These are phyloP conservation scores for Lymantria monacha DNA, from an alignment of 2,888 invertebrate species.

Conservation along the genomic window DNA sequence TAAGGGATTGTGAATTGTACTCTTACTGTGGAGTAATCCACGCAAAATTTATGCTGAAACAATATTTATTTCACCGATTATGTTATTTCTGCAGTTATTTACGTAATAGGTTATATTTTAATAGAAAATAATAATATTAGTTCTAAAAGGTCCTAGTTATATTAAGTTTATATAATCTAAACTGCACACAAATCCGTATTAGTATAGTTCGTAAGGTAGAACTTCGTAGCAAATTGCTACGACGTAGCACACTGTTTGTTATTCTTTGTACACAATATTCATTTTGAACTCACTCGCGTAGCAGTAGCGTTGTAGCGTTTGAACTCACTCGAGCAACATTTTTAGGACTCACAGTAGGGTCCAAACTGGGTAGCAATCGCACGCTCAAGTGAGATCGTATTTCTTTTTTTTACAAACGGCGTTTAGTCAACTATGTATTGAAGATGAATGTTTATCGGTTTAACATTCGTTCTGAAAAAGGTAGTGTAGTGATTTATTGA, in stretches of 20 bases:
- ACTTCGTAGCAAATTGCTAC: constrained; percentile 35
- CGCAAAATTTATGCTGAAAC: no score
- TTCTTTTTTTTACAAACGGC: constrained; percentile 55
- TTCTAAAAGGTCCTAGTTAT: no score
- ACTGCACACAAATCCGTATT: constrained; percentile 34
- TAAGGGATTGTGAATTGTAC: no score
- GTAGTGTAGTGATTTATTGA: constrained; percentile 49
- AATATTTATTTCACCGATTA: no score
- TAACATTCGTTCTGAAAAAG: constrained; percentile 51
- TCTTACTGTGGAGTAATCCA: no score
- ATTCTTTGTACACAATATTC: constrained; percentile 10
- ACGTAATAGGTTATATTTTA: no score
- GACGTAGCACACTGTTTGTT: constrained; percentile 23
- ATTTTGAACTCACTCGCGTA: constrained; percentile 22
- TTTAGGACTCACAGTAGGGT: constrained; percentile 20
- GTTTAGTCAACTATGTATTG: constrained; percentile 65
- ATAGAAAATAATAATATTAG: no score
- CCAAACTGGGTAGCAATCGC: constrained; percentile 44
- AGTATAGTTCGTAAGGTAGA: constrained; percentile 27
- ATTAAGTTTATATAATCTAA: constrained; percentile 29
- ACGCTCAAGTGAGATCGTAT: constrained; percentile 54
- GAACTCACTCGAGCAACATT: constrained; percentile 12
- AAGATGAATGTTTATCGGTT: constrained; percentile 64
- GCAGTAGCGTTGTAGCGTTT: background rate
- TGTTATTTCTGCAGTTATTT: no score